phyloP scores from a whole-genome alignment of 2,113 vertebrate species.

The Neofelis nebulosa region DNA sequence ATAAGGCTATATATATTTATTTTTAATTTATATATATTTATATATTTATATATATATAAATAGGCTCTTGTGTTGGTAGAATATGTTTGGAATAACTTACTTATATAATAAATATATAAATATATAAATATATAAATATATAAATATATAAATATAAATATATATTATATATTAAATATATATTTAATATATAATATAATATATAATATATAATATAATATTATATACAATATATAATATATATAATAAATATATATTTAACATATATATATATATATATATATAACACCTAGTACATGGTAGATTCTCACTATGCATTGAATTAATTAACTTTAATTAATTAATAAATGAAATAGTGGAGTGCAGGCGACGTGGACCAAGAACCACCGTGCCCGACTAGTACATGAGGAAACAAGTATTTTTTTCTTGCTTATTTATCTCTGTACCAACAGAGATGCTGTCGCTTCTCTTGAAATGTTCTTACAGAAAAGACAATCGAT shows the following conservation, averaged over 20 bases:
- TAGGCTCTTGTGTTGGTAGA: no score
- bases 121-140: no score
- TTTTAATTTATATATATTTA: no score
- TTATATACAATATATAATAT: neutral
- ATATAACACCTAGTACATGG: no score
- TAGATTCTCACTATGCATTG: neutral
- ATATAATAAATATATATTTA: neutral
- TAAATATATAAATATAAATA: no score
- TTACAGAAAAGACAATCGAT: neutral
- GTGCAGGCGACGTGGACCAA: neutral
- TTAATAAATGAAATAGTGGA: neutral
- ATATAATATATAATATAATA: no score
- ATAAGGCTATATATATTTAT: no score
- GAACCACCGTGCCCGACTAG: neutral
- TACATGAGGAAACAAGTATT: neutral
- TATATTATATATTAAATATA: neutral
- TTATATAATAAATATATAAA: no score
- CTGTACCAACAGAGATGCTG: neutral
- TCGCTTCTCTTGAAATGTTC: neutral
- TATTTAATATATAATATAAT: no score
- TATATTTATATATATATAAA: no score
- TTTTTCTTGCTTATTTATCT: constrained; percentile 3
- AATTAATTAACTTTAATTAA: neutral
- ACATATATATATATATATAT: neutral
- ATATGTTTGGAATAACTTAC: no score